Conservation (phyloP, 1,140 invertebrate genomes). For the Drosophila repleta region DNA sequence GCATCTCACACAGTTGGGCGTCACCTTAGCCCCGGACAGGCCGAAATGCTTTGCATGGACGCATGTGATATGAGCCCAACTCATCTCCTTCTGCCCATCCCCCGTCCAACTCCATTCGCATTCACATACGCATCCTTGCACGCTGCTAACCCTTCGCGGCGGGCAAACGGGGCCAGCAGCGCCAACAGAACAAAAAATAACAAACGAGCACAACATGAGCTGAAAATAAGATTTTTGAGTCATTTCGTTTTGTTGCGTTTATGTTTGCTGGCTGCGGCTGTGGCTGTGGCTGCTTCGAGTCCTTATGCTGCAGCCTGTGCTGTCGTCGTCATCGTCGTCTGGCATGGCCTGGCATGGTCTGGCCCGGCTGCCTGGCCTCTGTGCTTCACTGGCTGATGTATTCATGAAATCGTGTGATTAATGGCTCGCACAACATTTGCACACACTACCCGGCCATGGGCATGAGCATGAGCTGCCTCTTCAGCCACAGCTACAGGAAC, state of each 20-base stretch:
- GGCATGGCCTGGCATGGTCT: background rate
- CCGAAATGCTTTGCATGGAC: constrained; percentile 61
- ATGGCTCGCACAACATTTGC: constrained; percentile 83
- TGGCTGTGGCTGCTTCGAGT: constrained; percentile 24
- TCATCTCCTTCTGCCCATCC: too few species aligned
- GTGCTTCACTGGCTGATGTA: constrained; percentile 82
- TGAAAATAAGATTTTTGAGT: constrained; percentile 83
- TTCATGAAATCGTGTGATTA: constrained; percentile 84
- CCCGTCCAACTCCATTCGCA: background rate
- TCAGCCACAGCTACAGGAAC: background rate
- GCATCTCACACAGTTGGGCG: constrained; percentile 20
- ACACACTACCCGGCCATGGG: constrained; percentile 55
- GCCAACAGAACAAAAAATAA: constrained; percentile 61
- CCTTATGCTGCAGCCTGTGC: constrained; percentile 10
- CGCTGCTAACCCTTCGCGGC: constrained; percentile 31
- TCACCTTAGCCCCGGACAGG: constrained; percentile 29
- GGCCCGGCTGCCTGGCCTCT: constrained; percentile 41
- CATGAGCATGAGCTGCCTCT: constrained; percentile 8
- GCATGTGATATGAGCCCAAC: constrained; percentile 56
- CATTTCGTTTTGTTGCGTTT: constrained; percentile 82
- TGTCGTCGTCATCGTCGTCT: constrained; percentile 53
- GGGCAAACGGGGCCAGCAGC: constrained; percentile 28
- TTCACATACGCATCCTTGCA: background rate
- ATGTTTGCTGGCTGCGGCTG: constrained; percentile 41
- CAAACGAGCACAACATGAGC: constrained; percentile 78